phyloP scores from a whole-genome alignment of 2,113 vertebrate genomes.

The Alosa alosa region DNA sequence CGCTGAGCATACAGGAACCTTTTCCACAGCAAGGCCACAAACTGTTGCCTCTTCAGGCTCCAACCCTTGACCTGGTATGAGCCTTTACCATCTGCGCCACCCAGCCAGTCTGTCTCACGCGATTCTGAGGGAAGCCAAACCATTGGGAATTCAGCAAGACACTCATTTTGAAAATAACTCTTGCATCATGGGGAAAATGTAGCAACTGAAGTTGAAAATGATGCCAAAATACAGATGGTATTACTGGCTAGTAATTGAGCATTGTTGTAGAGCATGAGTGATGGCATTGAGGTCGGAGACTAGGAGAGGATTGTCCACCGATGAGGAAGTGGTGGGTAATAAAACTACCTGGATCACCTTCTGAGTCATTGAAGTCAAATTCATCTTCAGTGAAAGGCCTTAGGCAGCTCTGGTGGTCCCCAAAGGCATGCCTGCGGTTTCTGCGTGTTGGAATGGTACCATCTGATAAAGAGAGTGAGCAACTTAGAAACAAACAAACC shows the following conservation, averaged over 20 bases:
- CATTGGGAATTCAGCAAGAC: not conserved
- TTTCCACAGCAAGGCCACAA: conserved; percentile 95
- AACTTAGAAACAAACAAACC: not conserved
- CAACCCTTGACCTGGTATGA: conserved; percentile 94
- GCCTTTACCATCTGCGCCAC: conserved; percentile 91
- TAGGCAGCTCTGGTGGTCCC: conserved; percentile 95
- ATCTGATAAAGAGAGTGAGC: conserved; percentile 66
- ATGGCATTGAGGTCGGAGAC: not conserved
- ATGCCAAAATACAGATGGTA: not conserved
- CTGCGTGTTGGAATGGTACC: conserved; percentile 87
- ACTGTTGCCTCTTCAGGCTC: conserved; percentile 93
- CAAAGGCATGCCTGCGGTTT: conserved; percentile 85
- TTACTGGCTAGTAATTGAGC: not conserved
- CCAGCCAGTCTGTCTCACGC: conserved; percentile 92
- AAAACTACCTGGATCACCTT: conserved; percentile 85
- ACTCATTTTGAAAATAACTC: not conserved
- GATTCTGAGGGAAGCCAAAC: conserved; percentile 76
- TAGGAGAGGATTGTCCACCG: conserved; percentile 11
- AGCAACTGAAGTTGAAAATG: not conserved
- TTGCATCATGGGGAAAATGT: not conserved
- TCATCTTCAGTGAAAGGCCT: conserved; percentile 94
- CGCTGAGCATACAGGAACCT: conserved; percentile 89
- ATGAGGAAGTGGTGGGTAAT: conserved; percentile 35
- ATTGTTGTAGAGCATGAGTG: not conserved
- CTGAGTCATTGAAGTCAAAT: conserved; percentile 90